These are phyloP conservation scores for Labeo calbasu DNA, from an alignment of 2,797 vertebrate genomes.

Conservation along the genomic window DNA sequence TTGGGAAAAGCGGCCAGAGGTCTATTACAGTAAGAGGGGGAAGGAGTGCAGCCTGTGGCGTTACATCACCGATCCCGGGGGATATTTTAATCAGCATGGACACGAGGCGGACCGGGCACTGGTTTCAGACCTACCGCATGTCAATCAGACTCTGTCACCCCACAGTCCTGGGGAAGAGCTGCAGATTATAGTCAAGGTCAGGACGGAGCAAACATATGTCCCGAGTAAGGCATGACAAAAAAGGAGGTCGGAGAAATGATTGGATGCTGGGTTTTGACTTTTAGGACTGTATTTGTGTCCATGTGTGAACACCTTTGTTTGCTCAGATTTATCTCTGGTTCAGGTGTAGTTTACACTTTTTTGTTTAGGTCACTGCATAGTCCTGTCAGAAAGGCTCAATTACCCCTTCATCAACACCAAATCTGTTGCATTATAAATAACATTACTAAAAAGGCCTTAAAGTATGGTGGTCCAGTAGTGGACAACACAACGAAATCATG, in stretches of 20 bases:
- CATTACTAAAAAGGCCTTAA: not conserved
- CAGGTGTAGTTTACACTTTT: not conserved
- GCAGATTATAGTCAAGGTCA: constrained; percentile 40
- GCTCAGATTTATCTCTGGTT: not conserved
- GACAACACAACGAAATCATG: too few species aligned
- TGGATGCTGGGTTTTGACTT: constrained; percentile 6
- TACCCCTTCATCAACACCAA: not conserved
- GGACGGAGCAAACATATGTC: constrained; percentile 10
- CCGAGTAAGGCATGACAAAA: not conserved
- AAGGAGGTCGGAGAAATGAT: constrained; percentile 14
- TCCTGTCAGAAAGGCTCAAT: not conserved
- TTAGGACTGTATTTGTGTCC: not conserved
- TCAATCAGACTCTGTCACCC: not conserved
- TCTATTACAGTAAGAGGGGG: constrained; percentile 46
- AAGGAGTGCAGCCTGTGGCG: constrained; percentile 26
- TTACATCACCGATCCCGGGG: constrained; percentile 40
- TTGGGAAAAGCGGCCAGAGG: constrained; percentile 34
- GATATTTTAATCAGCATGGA: constrained; percentile 44
- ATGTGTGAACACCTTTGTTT: not conserved
- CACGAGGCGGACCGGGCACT: constrained; percentile 11
- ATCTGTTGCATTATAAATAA: not conserved
- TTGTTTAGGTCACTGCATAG: not conserved
- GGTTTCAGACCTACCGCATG: constrained; percentile 15
- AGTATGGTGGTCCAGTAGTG: not conserved
- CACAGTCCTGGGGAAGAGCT: not conserved